Conservation (phyloP, 2,113 vertebrate species). For the Anhinga rufa region DNA sequence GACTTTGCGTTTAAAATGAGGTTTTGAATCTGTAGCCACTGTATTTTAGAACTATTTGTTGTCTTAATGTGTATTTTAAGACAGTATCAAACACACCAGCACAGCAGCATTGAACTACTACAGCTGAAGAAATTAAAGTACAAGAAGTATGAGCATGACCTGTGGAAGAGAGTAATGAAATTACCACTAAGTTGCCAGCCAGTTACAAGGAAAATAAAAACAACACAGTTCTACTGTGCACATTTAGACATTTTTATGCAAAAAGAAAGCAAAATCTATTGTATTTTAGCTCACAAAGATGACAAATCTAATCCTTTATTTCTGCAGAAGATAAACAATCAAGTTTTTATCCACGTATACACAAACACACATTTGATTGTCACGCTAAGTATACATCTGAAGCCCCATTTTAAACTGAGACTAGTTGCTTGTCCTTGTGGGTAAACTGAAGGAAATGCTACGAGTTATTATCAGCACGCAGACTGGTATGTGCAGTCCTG, state of each 20-base stretch:
- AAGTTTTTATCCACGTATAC: not conserved
- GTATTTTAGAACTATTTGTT: not conserved
- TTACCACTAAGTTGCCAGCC: not conserved
- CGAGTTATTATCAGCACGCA: not conserved
- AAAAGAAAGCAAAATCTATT: not conserved
- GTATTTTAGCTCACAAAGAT: not conserved
- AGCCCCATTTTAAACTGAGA: not conserved
- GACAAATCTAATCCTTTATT: not conserved
- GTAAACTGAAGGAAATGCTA: not conserved
- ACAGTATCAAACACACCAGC: not conserved
- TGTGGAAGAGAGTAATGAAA: not conserved
- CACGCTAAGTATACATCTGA: not conserved
- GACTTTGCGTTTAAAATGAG: not conserved
- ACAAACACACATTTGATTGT: not conserved
- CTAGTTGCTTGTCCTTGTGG: not conserved
- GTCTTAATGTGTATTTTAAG: not conserved
- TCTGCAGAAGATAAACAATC: not conserved
- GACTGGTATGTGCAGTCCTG: not conserved
- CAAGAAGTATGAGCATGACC: not conserved
- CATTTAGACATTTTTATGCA: not conserved
- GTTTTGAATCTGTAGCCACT: not conserved
- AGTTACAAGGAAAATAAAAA: not conserved
- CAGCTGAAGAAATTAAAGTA: not conserved
- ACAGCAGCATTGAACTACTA: not conserved
- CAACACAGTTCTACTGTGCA: not conserved